phyloP scores from a whole-genome alignment of 1,140 invertebrate species.

The Paraescarpia echinospica region DNA sequence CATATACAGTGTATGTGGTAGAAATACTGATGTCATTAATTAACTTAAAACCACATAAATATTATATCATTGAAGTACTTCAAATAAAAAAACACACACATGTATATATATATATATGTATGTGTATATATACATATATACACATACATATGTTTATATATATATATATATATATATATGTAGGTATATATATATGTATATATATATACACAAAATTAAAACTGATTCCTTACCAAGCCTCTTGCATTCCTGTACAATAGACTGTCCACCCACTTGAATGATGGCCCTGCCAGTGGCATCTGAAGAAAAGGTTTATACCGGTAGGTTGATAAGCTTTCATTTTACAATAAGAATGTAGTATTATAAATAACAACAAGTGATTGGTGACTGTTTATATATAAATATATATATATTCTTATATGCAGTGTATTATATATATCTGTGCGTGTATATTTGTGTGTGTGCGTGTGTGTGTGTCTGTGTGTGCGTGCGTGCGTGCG shows the following conservation, averaged over 20 bases:
- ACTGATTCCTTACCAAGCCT: constrained; percentile 19
- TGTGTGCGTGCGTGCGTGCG: too few relatives aligned
- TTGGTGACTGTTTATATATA: too few relatives aligned
- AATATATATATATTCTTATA: neutral
- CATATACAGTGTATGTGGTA: too few relatives aligned
- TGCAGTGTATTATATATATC: neutral
- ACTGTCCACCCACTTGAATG: constrained; percentile 7
- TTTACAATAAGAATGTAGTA: neutral
- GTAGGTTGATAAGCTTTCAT: neutral
- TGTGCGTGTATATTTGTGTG: constrained; percentile 23
- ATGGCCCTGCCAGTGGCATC: constrained; percentile 21
- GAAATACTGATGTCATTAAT: too few relatives aligned
- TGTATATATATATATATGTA: too few relatives aligned
- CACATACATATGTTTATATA: too few relatives aligned
- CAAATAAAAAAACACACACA: too few relatives aligned
- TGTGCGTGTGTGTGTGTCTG: too few relatives aligned
- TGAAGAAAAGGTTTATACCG: neutral
- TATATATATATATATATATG: neutral
- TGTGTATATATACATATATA: neutral
- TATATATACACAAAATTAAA: neutral
- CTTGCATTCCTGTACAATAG: constrained; percentile 31
- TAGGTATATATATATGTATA: neutral
- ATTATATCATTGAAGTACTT: too few relatives aligned
- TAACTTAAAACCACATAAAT: too few relatives aligned
- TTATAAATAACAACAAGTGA: neutral